phyloP scores from a whole-genome alignment of 2,113 vertebrate species.

The Abramis brama region DNA sequence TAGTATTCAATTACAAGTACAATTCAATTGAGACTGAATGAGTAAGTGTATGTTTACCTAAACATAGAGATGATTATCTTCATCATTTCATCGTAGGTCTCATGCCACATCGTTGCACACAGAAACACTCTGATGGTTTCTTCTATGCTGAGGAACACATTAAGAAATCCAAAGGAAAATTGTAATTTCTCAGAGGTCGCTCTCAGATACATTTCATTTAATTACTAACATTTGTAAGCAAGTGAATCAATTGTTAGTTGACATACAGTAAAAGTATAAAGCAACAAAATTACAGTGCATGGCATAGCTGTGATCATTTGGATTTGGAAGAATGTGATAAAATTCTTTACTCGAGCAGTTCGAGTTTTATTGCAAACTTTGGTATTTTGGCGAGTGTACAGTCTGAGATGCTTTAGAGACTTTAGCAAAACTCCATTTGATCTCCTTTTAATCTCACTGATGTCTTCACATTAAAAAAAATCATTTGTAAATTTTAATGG shows the following conservation, averaged over 20 bases:
- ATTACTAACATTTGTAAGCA: too few relatives aligned
- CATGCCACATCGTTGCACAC: constrained; percentile 81
- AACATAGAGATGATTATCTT: constrained; percentile 77
- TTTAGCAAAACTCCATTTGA: neutral
- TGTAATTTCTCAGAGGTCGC: neutral
- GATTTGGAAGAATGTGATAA: neutral
- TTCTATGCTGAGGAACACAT: constrained; percentile 25
- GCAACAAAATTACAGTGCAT: too few relatives aligned
- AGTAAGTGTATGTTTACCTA: constrained; percentile 65
- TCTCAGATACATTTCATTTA: neutral
- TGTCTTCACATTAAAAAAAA: neutral
- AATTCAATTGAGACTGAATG: neutral
- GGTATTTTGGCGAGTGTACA: neutral
- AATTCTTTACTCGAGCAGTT: neutral
- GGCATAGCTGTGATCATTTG: neutral
- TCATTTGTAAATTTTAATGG: neutral
- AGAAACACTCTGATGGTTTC: constrained; percentile 63
- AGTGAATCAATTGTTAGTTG: too few relatives aligned
- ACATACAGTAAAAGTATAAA: too few relatives aligned
- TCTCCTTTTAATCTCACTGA: neutral
- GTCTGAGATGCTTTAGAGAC: neutral
- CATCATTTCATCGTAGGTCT: constrained; percentile 74
- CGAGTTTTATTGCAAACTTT: neutral
- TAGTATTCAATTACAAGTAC: neutral
- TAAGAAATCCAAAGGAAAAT: neutral